Percentiles rank a stretch among this genome's conserved stretches.
Conservation (phyloP, 2,888 invertebrate genomes). For the Druceiella hillmani region DNA sequence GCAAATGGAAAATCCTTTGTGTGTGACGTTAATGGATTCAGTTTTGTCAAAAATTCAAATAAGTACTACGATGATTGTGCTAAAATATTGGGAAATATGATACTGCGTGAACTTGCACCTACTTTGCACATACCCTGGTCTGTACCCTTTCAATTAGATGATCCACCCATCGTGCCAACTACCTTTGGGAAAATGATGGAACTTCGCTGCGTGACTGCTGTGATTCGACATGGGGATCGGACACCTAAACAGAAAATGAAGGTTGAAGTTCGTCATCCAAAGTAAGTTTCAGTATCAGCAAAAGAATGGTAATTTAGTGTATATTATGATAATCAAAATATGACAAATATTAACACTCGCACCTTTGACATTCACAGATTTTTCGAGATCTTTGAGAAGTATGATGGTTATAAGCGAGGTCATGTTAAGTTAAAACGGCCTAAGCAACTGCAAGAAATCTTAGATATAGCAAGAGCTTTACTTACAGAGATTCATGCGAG, state of each 20-base stretch:
- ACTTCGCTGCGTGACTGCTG: slow-evolving; percentile 90
- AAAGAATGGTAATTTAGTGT: not conserved
- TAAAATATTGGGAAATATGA: slow-evolving; percentile 97
- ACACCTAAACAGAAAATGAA: slow-evolving; percentile 99
- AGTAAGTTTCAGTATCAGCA: slow-evolving; percentile 49
- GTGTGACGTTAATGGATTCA: slow-evolving; percentile 99
- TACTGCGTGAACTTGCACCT: slow-evolving; percentile 89
- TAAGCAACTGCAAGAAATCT: slow-evolving; percentile 93
- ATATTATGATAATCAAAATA: not conserved
- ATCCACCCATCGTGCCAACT: slow-evolving; percentile 98
- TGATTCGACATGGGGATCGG: slow-evolving; percentile 96
- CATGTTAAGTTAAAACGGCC: slow-evolving; percentile 97
- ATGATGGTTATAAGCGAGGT: slow-evolving; percentile 91
- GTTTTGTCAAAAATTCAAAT: slow-evolving; percentile 98
- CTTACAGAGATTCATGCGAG: slow-evolving; percentile 85
- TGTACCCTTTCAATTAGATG: slow-evolving; percentile 94
- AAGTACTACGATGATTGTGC: slow-evolving; percentile 99
- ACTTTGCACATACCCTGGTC: slow-evolving; percentile 97
- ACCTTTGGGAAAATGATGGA: slow-evolving; percentile 98
- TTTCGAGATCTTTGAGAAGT: slow-evolving; percentile 97
- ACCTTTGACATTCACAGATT: slow-evolving; percentile 66
- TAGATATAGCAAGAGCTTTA: slow-evolving; percentile 91
- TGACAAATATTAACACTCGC: slow-evolving; percentile 7
- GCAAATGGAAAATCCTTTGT: slow-evolving; percentile 99
- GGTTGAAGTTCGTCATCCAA: slow-evolving; percentile 94